These are phyloP conservation scores for Beris chalybata DNA, from an alignment of 2,888 invertebrate genomes.

Conservation along the genomic window DNA sequence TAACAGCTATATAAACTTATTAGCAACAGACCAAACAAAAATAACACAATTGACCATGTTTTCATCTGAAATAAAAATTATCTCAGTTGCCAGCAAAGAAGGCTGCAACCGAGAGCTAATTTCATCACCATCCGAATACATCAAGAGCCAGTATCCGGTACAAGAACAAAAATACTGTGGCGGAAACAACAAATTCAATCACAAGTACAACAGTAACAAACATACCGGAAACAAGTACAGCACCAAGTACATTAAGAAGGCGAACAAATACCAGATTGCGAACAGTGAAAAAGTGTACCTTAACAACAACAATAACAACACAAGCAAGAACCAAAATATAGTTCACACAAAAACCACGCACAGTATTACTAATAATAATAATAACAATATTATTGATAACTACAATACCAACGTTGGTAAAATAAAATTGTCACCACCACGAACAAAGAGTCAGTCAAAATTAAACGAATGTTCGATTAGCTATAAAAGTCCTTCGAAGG, in stretches of 20 bases:
- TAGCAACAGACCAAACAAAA: neutral
- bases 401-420: conserved; percentile 11
- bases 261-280: conserved; percentile 18
- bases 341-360: neutral
- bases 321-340: conserved; percentile 13
- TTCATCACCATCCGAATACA: conserved; percentile 15
- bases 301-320: conserved; percentile 16
- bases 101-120: conserved; percentile 10
- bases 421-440: conserved; percentile 15
- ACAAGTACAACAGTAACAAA: conserved; percentile 16
- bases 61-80: conserved; percentile 30
- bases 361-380: conserved; percentile 11
- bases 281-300: conserved; percentile 7
- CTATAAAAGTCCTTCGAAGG: conserved; percentile 7
- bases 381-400: conserved; percentile 8
- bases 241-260: conserved; percentile 13
- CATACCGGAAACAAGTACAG: conserved; percentile 4
- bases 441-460: conserved; percentile 2
- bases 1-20: conserved; percentile 2
- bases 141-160: conserved; percentile 10
- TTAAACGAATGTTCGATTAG: conserved; percentile 2
- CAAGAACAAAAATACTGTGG: conserved; percentile 15
- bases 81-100: conserved; percentile 25
- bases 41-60: conserved; percentile 9
- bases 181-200: neutral